A percentile compares a stretch with the other conserved stretches of the same genome.
Conservation (phyloP, 2,113 vertebrate genomes). For the Brachirus orientalis region DNA sequence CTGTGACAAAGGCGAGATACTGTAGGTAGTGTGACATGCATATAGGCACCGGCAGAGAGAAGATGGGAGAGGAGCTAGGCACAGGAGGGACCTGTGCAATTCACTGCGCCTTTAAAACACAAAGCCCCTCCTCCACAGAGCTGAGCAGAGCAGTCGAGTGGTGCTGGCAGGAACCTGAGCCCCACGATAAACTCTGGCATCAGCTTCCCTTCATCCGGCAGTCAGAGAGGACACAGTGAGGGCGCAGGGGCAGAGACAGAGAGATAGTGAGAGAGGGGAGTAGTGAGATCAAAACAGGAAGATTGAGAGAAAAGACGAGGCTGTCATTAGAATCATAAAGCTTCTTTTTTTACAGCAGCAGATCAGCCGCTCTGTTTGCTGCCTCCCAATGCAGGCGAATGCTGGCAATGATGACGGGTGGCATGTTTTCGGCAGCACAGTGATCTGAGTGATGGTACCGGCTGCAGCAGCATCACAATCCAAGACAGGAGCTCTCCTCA, state of each 20-base stretch:
- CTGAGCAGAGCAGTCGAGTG: conserved; percentile 70
- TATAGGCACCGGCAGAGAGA: conserved; percentile 41
- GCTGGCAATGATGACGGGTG: conserved; percentile 66
- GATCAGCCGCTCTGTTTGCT: conserved; percentile 50
- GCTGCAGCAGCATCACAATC: conserved; percentile 51
- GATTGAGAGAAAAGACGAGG: conserved; percentile 60
- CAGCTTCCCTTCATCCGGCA: conserved; percentile 84
- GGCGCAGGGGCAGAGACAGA: conserved; percentile 69
- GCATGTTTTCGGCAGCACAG: conserved; percentile 44
- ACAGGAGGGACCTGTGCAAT: conserved; percentile 42
- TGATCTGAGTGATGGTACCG: conserved; percentile 61
- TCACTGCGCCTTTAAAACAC: conserved; percentile 80
- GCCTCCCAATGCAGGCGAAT: conserved; percentile 47
- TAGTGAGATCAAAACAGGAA: conserved; percentile 23
- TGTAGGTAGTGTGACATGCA: conserved; percentile 46
- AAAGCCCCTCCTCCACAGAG: conserved; percentile 72
- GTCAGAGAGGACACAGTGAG: conserved; percentile 76
- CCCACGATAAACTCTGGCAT: conserved; percentile 85
- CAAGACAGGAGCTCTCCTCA: conserved; percentile 47
- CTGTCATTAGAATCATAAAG: conserved; percentile 67
- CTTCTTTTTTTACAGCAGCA: conserved; percentile 44
- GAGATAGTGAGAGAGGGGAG: conserved; percentile 55
- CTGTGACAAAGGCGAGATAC: conserved; percentile 65
- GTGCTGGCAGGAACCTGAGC: conserved; percentile 81
- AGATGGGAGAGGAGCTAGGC: conserved; percentile 30